Evolutionary conservation across 2,888 invertebrate species (phyloP).

Genomic region (Gymnocheta viridis): DNA sequence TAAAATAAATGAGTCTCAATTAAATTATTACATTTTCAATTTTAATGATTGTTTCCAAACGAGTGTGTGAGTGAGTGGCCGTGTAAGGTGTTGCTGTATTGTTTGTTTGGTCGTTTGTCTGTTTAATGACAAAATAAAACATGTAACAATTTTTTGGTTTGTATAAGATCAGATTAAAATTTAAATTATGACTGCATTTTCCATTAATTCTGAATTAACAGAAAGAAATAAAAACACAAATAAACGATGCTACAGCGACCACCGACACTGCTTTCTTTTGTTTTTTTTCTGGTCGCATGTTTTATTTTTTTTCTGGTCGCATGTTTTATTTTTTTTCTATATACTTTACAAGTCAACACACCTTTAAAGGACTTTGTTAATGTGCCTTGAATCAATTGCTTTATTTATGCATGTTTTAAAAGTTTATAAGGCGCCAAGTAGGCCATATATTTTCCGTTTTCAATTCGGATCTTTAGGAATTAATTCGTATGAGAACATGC

Average conservation of each 20-base stretch:
- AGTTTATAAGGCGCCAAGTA: slow-evolving; percentile 48
- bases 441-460: not conserved
- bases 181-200: slow-evolving; percentile 67
- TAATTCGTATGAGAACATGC: not conserved
- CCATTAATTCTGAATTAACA: slow-evolving; percentile 59
- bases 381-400: slow-evolving; percentile 19
- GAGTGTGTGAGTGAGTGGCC: not conserved
- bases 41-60: slow-evolving; percentile 51
- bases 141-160: slow-evolving; percentile 62
- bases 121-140: slow-evolving; percentile 67
- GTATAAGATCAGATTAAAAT: slow-evolving; percentile 67
- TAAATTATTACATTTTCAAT: slow-evolving; percentile 71
- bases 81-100: slow-evolving; percentile 15
- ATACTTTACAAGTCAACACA: slow-evolving; percentile 42
- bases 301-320: not conserved
- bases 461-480: not conserved
- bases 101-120: slow-evolving; percentile 51
- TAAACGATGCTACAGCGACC: slow-evolving; percentile 70
- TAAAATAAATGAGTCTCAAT: slow-evolving; percentile 70
- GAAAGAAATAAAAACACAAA: slow-evolving; percentile 23
- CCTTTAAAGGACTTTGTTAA: slow-evolving; percentile 50
- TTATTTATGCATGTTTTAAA: slow-evolving; percentile 39
- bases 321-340: not conserved
- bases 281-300: not conserved
- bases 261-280: slow-evolving; percentile 33